Evolutionary conservation across 1,140 invertebrate species (phyloP).

Genomic region (Odontomachus brunneus): DNA sequence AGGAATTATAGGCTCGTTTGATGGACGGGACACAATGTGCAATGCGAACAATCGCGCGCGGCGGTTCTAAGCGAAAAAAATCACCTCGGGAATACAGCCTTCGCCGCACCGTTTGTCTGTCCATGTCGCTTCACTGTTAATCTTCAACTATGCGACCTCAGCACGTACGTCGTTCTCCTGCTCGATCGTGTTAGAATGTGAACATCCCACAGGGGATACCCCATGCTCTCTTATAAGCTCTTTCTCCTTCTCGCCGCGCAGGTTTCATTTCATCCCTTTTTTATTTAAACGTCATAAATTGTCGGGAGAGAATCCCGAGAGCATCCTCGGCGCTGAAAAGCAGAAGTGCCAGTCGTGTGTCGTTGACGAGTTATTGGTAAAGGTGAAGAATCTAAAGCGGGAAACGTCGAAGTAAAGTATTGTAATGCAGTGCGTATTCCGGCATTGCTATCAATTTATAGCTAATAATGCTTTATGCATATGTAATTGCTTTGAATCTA

Average conservation of each 20-base stretch:
- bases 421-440: too few relatives aligned
- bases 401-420: too few relatives aligned
- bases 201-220: not conserved
- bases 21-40: slow-evolving; percentile 2
- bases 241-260: too few relatives aligned
- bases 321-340: too few relatives aligned
- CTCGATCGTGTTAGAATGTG: not conserved
- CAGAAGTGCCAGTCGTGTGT: too few relatives aligned
- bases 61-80: slow-evolving; percentile 28
- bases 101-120: slow-evolving; percentile 16
- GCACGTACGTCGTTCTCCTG: slow-evolving; percentile 65
- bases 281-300: not conserved
- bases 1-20: not conserved
- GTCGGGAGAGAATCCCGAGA: too few relatives aligned
- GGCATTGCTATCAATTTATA: too few relatives aligned
- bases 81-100: slow-evolving; percentile 18
- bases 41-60: slow-evolving; percentile 58
- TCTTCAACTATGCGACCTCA: slow-evolving; percentile 33
- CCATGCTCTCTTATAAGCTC: too few relatives aligned
- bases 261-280: not conserved
- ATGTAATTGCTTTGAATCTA: too few relatives aligned
- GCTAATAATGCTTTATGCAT: too few relatives aligned
- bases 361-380: too few relatives aligned
- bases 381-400: too few relatives aligned
- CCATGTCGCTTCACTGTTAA: slow-evolving; percentile 43